A percentile compares a stretch with the other conserved stretches of the same genome.
These are phyloP conservation scores for Sigmodon hispidus DNA, from an alignment of 2,113 vertebrate genomes.

Conservation along the genomic window DNA sequence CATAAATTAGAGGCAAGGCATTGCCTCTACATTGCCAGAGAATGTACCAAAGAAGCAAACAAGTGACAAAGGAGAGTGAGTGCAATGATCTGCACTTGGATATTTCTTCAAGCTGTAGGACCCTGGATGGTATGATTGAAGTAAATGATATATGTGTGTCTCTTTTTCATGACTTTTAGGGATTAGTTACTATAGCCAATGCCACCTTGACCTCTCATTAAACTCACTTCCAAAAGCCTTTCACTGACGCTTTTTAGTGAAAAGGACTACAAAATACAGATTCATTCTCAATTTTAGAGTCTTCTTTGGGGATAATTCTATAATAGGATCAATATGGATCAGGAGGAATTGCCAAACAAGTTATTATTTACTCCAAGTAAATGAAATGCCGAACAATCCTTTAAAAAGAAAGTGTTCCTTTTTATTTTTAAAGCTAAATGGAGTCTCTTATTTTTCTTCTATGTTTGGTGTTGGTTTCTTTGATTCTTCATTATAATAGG, in stretches of 20 bases:
- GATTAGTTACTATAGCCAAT: background rate
- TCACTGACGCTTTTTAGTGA: background rate
- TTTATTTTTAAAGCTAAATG: conserved; percentile 46
- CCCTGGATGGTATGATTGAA: background rate
- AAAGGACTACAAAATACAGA: background rate
- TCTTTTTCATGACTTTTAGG: background rate
- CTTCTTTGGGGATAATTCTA: background rate
- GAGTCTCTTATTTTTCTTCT: background rate
- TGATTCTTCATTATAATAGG: background rate
- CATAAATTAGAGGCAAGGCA: background rate
- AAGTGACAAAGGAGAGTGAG: background rate
- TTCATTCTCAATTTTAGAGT: background rate
- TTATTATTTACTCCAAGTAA: conserved; percentile 15
- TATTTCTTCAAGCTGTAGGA: conserved; percentile 15
- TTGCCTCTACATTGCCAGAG: background rate
- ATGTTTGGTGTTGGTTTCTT: conserved; percentile 20
- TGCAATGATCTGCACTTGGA: background rate
- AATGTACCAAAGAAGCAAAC: background rate
- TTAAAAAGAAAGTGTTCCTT: conserved; percentile 21
- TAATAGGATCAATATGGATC: background rate
- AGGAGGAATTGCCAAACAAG: background rate
- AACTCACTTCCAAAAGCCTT: background rate
- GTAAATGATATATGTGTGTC: background rate
- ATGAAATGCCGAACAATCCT: conserved; percentile 30
- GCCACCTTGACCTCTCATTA: background rate